phyloP scores from a whole-genome alignment of 92 coral and sea anemone species.

The Bergia puertoricense region DNA sequence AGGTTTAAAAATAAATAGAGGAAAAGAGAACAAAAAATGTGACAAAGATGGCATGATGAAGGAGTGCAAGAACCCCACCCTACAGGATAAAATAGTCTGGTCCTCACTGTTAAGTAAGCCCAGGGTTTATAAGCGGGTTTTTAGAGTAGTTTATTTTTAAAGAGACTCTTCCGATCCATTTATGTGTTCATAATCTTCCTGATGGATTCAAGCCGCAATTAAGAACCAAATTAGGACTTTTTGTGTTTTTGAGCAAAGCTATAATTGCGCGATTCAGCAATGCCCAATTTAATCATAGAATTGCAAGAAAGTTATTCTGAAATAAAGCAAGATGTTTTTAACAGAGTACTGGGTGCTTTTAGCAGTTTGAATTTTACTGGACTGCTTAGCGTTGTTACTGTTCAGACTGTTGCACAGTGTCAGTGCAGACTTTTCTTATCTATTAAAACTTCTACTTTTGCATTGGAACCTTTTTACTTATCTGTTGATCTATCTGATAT shows the following conservation, averaged over 20 bases:
- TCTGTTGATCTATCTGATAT: too few relatives aligned
- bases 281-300: too few relatives aligned
- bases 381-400: not conserved
- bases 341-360: not conserved
- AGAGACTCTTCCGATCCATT: not conserved
- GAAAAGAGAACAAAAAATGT: too few relatives aligned
- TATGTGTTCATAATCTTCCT: not conserved
- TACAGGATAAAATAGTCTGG: too few relatives aligned
- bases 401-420: not conserved
- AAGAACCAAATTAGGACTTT: not conserved
- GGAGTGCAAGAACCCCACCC: too few relatives aligned
- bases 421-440: not conserved
- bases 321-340: too few relatives aligned
- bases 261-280: not conserved
- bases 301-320: too few relatives aligned
- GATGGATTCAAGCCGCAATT: not conserved
- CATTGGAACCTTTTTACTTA: not conserved
- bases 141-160: too few relatives aligned
- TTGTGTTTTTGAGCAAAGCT: not conserved
- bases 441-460: not conserved
- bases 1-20: too few relatives aligned
- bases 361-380: not conserved
- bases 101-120: too few relatives aligned
- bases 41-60: too few relatives aligned
- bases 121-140: not conserved